phyloP scores from a whole-genome alignment of 2,113 vertebrate genomes.

The Nestor notabilis region DNA sequence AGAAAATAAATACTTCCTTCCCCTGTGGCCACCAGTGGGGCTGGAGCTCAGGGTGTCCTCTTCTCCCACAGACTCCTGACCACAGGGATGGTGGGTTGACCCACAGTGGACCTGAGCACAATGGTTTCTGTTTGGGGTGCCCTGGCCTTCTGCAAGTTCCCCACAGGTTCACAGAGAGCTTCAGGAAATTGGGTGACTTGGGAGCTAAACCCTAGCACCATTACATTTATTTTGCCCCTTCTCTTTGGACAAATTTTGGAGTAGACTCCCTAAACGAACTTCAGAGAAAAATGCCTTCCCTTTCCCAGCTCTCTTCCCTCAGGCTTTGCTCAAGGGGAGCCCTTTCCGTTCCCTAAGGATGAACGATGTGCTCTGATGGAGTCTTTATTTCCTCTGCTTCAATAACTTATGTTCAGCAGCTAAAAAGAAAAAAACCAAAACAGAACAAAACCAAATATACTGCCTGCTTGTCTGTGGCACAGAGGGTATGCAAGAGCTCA shows the following conservation, averaged over 20 bases:
- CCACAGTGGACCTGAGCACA: not conserved
- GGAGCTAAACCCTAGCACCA: not conserved
- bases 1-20: not conserved
- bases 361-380: not conserved
- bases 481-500: not conserved
- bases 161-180: not conserved
- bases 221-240: not conserved
- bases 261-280: not conserved
- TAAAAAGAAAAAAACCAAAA: not conserved
- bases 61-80: not conserved
- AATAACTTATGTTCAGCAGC: not conserved
- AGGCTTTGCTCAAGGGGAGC: not conserved
- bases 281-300: not conserved
- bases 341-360: not conserved
- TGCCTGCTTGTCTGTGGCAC: not conserved
- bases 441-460: not conserved
- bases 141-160: not conserved
- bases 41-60: not conserved
- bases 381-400: not conserved
- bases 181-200: not conserved
- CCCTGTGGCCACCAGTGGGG: not conserved
- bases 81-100: rapidly evolving
- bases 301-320: not conserved
- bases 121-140: not conserved
- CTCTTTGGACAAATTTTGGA: not conserved